Evolutionary conservation across 2,888 invertebrate species (phyloP).

Genomic region (Orchestes rusci): DNA sequence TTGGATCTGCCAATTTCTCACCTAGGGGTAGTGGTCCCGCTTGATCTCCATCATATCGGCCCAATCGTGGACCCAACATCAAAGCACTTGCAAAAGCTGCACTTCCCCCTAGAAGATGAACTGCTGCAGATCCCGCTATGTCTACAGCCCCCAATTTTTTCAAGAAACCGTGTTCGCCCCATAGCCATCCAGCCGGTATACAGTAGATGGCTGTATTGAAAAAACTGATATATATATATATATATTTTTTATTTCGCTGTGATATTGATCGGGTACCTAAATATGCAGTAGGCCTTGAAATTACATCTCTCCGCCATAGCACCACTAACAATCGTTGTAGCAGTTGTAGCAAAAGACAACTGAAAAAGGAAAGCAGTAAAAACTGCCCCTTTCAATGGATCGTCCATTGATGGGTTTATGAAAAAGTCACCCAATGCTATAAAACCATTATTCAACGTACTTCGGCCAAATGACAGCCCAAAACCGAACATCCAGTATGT

Average conservation of each 20-base stretch:
- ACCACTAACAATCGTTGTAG: conserved; percentile 88
- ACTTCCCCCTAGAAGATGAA: conserved; percentile 49
- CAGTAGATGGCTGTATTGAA: conserved; percentile 87
- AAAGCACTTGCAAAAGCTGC: conserved; percentile 81
- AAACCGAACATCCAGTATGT: conserved; percentile 95
- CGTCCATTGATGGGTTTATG: conserved; percentile 65
- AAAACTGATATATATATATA: conserved; percentile 67
- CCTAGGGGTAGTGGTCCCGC: conserved; percentile 65
- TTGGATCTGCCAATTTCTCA: background rate
- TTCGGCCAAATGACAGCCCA: conserved; percentile 80
- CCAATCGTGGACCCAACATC: conserved; percentile 83
- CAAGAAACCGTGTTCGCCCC: conserved; percentile 84
- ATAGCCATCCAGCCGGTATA: conserved; percentile 89
- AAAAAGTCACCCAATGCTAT: conserved; percentile 80
- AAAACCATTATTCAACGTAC: conserved; percentile 66
- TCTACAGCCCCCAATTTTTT: conserved; percentile 80
- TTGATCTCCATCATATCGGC: conserved; percentile 71
- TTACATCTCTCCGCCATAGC: conserved; percentile 92
- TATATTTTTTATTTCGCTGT: no score
- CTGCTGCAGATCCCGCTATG: conserved; percentile 83
- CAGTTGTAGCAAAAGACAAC: conserved; percentile 81
- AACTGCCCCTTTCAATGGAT: conserved; percentile 74
- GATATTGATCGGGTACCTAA: no score
- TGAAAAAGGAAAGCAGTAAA: conserved; percentile 88
- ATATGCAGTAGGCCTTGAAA: conserved; percentile 81